A percentile compares a stretch with the other conserved stretches of the same genome.
phyloP scores from a whole-genome alignment of 2,113 vertebrate genomes.

The Podiceps cristatus region DNA sequence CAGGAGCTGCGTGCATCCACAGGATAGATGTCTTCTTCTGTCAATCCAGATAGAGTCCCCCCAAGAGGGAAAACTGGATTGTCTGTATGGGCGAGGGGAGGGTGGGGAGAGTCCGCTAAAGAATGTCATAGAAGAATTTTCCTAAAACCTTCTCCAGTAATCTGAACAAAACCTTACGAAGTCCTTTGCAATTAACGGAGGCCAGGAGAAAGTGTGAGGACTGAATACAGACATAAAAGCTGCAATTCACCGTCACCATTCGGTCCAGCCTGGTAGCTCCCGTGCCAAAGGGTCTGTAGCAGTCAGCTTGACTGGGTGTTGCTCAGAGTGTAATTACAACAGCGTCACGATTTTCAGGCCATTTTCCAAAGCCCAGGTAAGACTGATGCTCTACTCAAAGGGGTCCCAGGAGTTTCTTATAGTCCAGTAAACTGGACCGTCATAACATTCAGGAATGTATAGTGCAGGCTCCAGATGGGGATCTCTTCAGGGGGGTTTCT shows the following conservation, averaged over 20 bases:
- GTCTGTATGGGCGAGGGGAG: not conserved
- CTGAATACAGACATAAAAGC: not conserved
- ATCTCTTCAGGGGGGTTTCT: not conserved
- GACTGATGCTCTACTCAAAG: not conserved
- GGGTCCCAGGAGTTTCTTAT: not conserved
- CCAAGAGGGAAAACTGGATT: not conserved
- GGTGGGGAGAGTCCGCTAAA: not conserved
- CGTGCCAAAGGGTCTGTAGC: not conserved
- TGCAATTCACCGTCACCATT: accelerated
- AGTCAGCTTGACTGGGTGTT: not conserved
- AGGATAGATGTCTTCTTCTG: slow-evolving; percentile 48
- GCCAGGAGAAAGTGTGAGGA: not conserved
- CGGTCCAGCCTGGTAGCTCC: not conserved
- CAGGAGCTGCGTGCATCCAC: slow-evolving; percentile 29
- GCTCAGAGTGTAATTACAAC: not conserved
- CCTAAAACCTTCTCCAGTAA: not conserved
- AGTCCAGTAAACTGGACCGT: not conserved
- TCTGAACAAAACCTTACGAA: not conserved
- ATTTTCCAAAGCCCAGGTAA: not conserved
- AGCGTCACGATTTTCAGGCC: not conserved
- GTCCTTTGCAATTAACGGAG: not conserved
- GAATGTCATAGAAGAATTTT: slow-evolving; percentile 35
- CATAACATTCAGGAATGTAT: not conserved
- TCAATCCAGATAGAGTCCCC: slow-evolving; percentile 35
- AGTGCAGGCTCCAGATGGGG: not conserved